These are phyloP conservation scores for Babylonia areolata DNA, from an alignment of 1,140 invertebrate genomes.

Conservation along the genomic window DNA sequence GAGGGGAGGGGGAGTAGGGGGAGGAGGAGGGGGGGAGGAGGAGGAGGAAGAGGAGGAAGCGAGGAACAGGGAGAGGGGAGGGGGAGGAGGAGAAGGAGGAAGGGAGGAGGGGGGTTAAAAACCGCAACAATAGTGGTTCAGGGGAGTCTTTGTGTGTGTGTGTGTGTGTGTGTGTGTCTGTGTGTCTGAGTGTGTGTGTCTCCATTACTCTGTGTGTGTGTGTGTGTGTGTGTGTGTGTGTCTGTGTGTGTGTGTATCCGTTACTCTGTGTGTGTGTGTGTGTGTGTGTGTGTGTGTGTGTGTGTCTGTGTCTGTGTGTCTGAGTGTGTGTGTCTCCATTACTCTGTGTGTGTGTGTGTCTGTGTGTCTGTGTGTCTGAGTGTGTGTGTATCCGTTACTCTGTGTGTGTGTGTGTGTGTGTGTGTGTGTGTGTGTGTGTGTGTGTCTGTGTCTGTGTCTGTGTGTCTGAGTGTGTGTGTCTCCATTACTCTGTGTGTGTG, in stretches of 20 bases:
- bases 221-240: neutral
- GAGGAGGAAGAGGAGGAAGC: too few relatives aligned
- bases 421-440: neutral
- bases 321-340: neutral
- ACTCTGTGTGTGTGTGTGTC: neutral
- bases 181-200: neutral
- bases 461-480: neutral
- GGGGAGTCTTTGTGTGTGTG: neutral
- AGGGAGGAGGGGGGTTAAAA: too few relatives aligned
- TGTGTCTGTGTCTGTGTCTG: neutral
- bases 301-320: conserved; percentile 26
- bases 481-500: neutral
- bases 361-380: neutral
- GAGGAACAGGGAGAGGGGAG: too few relatives aligned
- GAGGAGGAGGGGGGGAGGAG: too few relatives aligned
- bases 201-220: neutral
- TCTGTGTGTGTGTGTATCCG: conserved; percentile 8
- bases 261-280: conserved; percentile 15
- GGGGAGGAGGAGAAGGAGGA: too few relatives aligned
- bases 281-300: conserved; percentile 28
- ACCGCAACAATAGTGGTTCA: too few relatives aligned
- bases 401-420: neutral
- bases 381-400: neutral
- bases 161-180: neutral
- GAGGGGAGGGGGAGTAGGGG: too few relatives aligned